Conservation (phyloP, 2,113 vertebrate species). For the Lutjanus erythropterus region DNA sequence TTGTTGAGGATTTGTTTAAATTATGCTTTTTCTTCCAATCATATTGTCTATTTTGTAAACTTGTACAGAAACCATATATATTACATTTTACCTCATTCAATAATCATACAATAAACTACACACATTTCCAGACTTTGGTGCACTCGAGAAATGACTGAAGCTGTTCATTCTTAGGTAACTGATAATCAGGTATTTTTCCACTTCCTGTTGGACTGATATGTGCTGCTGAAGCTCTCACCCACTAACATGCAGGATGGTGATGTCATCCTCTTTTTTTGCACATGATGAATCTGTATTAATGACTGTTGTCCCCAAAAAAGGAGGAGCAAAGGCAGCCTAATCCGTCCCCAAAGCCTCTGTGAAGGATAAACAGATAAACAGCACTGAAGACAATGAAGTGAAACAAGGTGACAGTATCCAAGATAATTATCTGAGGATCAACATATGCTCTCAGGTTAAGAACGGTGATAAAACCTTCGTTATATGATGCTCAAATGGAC, state of each 20-base stretch:
- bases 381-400: conserved; percentile 2
- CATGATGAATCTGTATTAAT: not conserved
- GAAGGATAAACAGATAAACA: conserved; percentile 31
- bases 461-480: conserved; percentile 11
- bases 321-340: not conserved
- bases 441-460: conserved; percentile 6
- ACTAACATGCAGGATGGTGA: not conserved
- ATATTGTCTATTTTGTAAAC: not conserved
- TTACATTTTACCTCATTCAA: not conserved
- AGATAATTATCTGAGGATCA: conserved; percentile 29
- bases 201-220: not conserved
- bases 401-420: conserved; percentile 33
- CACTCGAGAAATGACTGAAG: not conserved
- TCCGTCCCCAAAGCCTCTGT: conserved; percentile 18
- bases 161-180: conserved; percentile 12
- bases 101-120: not conserved
- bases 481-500: conserved; percentile 30
- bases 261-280: not conserved
- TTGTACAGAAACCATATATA: not conserved
- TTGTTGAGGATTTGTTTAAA: not conserved
- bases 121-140: not conserved
- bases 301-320: not conserved
- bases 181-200: conserved; percentile 28
- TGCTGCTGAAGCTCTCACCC: not conserved
- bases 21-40: not conserved